Conservation (phyloP, 2,888 invertebrate genomes). For the Chamaedrilus cognettii region DNA sequence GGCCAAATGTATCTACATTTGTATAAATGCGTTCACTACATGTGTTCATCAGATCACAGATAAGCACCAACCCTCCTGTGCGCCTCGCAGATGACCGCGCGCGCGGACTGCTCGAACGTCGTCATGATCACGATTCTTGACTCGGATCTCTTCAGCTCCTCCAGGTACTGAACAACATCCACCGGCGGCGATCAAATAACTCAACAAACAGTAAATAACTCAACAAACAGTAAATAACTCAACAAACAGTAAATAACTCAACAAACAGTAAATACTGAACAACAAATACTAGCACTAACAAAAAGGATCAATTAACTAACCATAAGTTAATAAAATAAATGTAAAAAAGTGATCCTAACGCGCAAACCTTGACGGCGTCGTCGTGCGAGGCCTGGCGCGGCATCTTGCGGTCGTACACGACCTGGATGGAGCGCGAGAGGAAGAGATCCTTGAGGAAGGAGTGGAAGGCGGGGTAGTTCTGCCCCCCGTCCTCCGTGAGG, state of each 20-base stretch:
- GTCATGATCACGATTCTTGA: conserved; percentile 80
- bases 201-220: no score
- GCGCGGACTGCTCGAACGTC: conserved; percentile 68
- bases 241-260: no score
- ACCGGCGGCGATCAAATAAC: no score
- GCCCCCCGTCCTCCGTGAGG: conserved; percentile 77
- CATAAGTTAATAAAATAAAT: no score
- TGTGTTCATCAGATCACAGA: no score
- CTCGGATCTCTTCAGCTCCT: conserved; percentile 59
- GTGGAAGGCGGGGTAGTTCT: conserved; percentile 77
- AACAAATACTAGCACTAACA: no score
- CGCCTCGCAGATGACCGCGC: conserved; percentile 82
- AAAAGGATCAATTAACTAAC: no score
- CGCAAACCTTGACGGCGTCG: conserved; percentile 34
- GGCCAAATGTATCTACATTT: no score
- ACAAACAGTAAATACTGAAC: no score
- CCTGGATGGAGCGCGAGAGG: conserved; percentile 67
- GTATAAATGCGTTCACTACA: no score
- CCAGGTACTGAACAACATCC: conserved; percentile 35
- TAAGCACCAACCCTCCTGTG: conserved; percentile 65
- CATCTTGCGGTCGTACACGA: conserved; percentile 73
- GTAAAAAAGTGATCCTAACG: no score
- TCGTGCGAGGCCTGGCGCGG: conserved; percentile 59
- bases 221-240: no score
- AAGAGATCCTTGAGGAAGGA: conserved; percentile 71